These are phyloP conservation scores for Drosophila koepferae DNA, from an alignment of 2,888 invertebrate species.

Conservation along the genomic window DNA sequence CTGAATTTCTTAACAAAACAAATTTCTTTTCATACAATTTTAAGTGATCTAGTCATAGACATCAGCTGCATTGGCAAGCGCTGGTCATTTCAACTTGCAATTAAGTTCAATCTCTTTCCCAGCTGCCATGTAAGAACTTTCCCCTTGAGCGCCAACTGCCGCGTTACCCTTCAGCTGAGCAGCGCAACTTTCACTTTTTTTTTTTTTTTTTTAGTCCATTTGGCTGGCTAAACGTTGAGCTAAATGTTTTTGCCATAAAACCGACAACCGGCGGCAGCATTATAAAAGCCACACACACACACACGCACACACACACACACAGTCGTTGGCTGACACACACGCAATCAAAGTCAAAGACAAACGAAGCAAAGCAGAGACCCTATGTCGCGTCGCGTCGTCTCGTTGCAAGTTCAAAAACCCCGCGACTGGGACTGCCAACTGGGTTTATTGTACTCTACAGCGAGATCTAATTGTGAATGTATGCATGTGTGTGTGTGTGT, in stretches of 20 bases:
- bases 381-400: constrained; percentile 43
- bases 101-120: not conserved
- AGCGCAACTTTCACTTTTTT: constrained; percentile 59
- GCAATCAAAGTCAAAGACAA: constrained; percentile 56
- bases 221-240: constrained; percentile 66
- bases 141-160: not conserved
- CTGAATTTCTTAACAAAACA: not conserved
- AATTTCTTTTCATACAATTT: no score
- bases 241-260: constrained; percentile 74
- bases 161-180: constrained; percentile 7
- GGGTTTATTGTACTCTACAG: constrained; percentile 75
- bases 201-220: constrained; percentile 57
- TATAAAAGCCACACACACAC: constrained; percentile 46
- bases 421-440: constrained; percentile 61
- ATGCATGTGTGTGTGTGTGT: constrained; percentile 25
- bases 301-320: constrained; percentile 20
- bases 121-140: constrained; percentile 5
- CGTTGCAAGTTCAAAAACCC: constrained; percentile 74
- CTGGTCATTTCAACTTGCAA: not conserved
- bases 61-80: not conserved
- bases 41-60: not conserved
- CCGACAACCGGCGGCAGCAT: constrained; percentile 53
- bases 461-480: constrained; percentile 63
- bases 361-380: constrained; percentile 45
- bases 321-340: constrained; percentile 17